phyloP scores from a whole-genome alignment of 2,113 vertebrate genomes.

The Muntiacus muntjak region DNA sequence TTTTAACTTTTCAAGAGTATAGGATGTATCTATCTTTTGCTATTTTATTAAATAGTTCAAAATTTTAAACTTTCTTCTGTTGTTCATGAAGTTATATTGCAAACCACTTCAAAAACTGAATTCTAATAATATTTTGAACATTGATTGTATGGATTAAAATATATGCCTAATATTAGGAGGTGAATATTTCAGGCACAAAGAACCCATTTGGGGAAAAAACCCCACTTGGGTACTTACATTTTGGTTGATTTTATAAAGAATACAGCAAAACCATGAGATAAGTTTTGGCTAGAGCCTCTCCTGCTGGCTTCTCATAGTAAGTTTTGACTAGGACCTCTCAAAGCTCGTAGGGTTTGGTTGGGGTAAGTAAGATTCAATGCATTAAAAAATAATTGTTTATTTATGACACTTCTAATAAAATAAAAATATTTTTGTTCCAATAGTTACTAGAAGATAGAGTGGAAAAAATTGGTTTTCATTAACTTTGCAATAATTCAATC shows the following conservation, averaged over 20 bases:
- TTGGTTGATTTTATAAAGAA: not conserved
- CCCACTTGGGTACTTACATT: not conserved
- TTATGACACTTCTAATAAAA: not conserved
- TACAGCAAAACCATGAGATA: not conserved
- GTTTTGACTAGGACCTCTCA: not conserved
- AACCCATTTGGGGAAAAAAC: not conserved
- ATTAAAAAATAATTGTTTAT: not conserved
- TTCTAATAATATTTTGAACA: not conserved
- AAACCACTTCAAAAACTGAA: not conserved
- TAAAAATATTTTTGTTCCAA: not conserved
- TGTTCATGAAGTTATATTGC: not conserved
- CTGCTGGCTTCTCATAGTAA: not conserved
- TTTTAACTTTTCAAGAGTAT: not conserved
- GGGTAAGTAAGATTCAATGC: not conserved
- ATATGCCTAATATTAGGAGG: not conserved
- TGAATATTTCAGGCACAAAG: not conserved
- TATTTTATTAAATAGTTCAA: not conserved
- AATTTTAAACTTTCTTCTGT: not conserved
- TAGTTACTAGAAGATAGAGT: not conserved
- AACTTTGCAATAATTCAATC: not conserved
- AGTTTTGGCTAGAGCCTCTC: not conserved
- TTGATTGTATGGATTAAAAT: not conserved
- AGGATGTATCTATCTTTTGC: not conserved
- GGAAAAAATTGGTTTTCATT: not conserved
- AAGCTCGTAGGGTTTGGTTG: not conserved